Evolutionary conservation across 1,140 invertebrate genomes (phyloP).

Genomic region (Saccostrea cuccullata): DNA sequence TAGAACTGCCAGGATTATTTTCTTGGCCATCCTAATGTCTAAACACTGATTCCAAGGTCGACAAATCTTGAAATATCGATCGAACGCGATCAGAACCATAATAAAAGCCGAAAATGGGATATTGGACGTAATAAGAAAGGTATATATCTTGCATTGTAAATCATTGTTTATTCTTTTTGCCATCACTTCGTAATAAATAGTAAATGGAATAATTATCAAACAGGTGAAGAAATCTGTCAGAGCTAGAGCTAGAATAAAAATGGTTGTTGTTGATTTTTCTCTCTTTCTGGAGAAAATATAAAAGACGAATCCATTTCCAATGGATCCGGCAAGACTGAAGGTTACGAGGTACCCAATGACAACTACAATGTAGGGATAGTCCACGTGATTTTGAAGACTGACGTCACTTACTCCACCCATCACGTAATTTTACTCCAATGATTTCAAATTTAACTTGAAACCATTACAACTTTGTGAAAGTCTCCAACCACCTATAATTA

Average conservation of each 20-base stretch:
- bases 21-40: conserved; percentile 69
- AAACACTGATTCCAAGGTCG: conserved; percentile 74
- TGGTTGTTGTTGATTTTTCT: conserved; percentile 75
- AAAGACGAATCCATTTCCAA: conserved; percentile 76
- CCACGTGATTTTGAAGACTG: conserved; percentile 44
- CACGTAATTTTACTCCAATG: not conserved
- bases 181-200: conserved; percentile 66
- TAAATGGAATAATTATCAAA: conserved; percentile 72
- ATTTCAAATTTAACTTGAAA: not conserved
- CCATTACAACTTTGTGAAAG: no score
- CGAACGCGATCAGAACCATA: conserved; percentile 78
- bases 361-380: conserved; percentile 59
- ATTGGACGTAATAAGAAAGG: conserved; percentile 75
- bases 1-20: conserved; percentile 66
- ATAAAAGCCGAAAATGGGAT: conserved; percentile 76
- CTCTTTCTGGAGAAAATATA: conserved; percentile 75
- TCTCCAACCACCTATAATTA: no score
- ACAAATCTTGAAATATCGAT: conserved; percentile 78
- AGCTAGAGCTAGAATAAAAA: conserved; percentile 76
- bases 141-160: conserved; percentile 73
- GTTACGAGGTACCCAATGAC: conserved; percentile 60
- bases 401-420: not conserved
- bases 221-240: conserved; percentile 75
- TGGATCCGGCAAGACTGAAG: conserved; percentile 69
- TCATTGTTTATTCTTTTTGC: conserved; percentile 63